phyloP scores from a whole-genome alignment of 1,140 invertebrate species.

The Drusus annulatus region DNA sequence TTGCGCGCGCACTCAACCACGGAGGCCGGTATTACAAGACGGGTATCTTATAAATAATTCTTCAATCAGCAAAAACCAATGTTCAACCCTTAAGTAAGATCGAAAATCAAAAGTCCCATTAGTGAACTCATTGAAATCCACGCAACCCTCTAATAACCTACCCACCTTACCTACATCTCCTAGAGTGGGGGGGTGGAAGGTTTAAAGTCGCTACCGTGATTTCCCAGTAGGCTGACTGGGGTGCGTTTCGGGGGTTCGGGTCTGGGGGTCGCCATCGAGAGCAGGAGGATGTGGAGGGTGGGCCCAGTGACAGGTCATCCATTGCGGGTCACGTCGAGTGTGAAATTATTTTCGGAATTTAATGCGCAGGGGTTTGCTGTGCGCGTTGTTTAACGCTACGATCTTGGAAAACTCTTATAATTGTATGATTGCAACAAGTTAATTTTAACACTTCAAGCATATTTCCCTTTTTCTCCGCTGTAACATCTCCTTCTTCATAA shows the following conservation, averaged over 20 bases:
- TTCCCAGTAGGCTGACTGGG: slow-evolving; percentile 45
- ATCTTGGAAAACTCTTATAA: background rate
- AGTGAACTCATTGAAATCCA: slow-evolving; percentile 3
- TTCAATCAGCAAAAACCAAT: too few relatives aligned
- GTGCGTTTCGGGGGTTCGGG: background rate
- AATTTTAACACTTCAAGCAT: too few relatives aligned
- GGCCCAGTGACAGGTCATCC: slow-evolving; percentile 54
- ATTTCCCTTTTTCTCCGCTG: too few relatives aligned
- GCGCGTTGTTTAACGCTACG: background rate
- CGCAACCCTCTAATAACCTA: background rate
- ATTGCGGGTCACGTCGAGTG: slow-evolving; percentile 57
- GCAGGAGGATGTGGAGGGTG: slow-evolving; percentile 12
- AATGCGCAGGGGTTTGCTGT: background rate
- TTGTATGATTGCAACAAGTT: too few relatives aligned
- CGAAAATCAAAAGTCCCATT: slow-evolving; percentile 1
- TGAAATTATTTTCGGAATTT: slow-evolving; percentile 52
- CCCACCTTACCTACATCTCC: background rate
- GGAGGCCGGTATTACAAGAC: too few relatives aligned
- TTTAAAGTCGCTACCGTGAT: slow-evolving; percentile 47
- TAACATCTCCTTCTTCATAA: too few relatives aligned
- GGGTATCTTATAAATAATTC: too few relatives aligned
- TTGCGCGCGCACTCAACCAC: too few relatives aligned
- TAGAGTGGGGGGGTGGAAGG: slow-evolving; percentile 3
- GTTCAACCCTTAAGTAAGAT: background rate
- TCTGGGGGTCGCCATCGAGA: background rate